These are phyloP conservation scores for Meda fulgida DNA, from an alignment of 2,797 vertebrate genomes.

Conservation along the genomic window DNA sequence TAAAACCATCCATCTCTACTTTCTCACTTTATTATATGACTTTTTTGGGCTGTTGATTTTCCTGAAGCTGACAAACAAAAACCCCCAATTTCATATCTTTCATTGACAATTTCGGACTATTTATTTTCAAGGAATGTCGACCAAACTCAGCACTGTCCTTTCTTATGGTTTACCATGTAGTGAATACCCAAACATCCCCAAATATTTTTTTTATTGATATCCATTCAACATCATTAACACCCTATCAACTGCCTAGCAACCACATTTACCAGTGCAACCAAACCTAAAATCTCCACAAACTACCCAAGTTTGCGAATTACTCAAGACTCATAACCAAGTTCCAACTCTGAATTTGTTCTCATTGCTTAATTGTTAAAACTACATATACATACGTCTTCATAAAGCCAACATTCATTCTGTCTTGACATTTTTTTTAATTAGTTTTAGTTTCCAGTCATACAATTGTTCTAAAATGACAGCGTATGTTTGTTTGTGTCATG, in stretches of 20 bases:
- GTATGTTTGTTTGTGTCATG: constrained; percentile 37
- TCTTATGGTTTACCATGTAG: not conserved
- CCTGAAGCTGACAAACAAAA: not conserved
- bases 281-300: not conserved
- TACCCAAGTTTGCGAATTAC: not conserved
- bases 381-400: not conserved
- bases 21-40: not conserved
- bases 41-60: not conserved
- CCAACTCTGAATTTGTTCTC: not conserved
- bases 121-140: not conserved
- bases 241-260: not conserved
- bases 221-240: not conserved
- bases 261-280: not conserved
- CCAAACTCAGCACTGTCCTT: not conserved
- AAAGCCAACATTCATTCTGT: not conserved
- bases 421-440: not conserved
- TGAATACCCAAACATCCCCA: not conserved
- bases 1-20: constrained; percentile 50
- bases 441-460: not conserved
- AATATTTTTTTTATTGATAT: no score
- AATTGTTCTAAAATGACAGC: not conserved
- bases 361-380: constrained; percentile 1
- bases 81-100: not conserved
- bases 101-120: not conserved
- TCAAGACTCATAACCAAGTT: not conserved